Conservation (phyloP, 23 tunicate genomes). For the Clavelina lepadiformis region DNA sequence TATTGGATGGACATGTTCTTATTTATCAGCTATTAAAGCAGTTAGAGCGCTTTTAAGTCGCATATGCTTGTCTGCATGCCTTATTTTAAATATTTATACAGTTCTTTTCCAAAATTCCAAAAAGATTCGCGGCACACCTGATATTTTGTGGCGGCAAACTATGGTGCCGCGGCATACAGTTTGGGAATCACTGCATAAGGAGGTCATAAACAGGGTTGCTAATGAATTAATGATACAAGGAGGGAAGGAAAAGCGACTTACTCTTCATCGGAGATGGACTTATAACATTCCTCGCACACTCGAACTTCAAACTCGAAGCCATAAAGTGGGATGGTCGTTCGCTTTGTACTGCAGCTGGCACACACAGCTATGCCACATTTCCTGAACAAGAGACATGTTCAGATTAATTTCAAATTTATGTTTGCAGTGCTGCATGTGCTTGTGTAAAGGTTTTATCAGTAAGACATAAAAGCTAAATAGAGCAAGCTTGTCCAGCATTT, state of each 20-base stretch:
- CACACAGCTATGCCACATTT: slow-evolving; percentile 98
- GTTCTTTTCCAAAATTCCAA: no score
- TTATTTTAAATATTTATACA: no score
- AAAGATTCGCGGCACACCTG: background rate
- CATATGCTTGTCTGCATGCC: no score
- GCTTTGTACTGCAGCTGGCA: slow-evolving; percentile 71
- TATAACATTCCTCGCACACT: slow-evolving; percentile 86
- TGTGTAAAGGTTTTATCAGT: no score
- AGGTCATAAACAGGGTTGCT: no score
- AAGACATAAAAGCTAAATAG: background rate
- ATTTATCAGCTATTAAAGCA: no score
- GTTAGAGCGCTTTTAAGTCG: no score
- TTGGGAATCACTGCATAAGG: background rate
- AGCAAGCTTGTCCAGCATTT: background rate
- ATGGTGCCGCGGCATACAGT: background rate
- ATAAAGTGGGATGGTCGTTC: slow-evolving; percentile 71
- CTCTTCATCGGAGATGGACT: slow-evolving; percentile 73
- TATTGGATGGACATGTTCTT: no score
- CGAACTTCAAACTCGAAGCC: slow-evolving; percentile 97
- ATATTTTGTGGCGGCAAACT: background rate
- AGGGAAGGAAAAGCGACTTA: slow-evolving; percentile 16
- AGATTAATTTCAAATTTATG: no score
- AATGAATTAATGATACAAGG: no score
- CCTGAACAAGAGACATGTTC: no score
- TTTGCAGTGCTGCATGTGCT: no score